Conservation (phyloP, 2,888 invertebrate genomes). For the Ypsolopha scabrella region DNA sequence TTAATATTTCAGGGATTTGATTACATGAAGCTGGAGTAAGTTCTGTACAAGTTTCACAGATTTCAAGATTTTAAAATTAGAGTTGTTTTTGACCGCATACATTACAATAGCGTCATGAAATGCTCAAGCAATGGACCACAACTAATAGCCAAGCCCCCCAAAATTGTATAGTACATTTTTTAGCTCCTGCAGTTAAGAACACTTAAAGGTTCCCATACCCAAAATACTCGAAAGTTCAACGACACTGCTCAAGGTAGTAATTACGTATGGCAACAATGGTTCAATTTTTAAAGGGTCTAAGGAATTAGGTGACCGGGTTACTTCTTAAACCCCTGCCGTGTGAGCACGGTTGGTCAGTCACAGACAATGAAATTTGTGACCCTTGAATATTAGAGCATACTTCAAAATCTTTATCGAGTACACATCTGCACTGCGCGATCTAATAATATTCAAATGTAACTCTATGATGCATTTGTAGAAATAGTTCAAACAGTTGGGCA, state of each 20-base stretch:
- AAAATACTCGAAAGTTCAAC: conserved; percentile 53
- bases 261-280: conserved; percentile 40
- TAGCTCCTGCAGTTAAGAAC: conserved; percentile 21
- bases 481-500: not conserved
- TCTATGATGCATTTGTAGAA: not conserved
- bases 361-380: conserved; percentile 50
- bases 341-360: conserved; percentile 61
- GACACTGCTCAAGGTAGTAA: conserved; percentile 55
- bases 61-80: conserved; percentile 25
- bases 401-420: conserved; percentile 24
- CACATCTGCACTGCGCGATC: conserved; percentile 7
- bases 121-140: too few relatives aligned
- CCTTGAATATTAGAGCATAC: conserved; percentile 33
- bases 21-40: not conserved
- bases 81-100: too few relatives aligned
- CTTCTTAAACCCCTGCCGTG: conserved; percentile 45
- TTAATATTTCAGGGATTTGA: not conserved
- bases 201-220: conserved; percentile 42
- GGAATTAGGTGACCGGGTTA: conserved; percentile 60
- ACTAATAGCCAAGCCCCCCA: too few relatives aligned
- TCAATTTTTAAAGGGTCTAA: conserved; percentile 33
- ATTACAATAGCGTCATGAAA: too few relatives aligned
- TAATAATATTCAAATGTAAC: not conserved
- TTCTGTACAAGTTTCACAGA: conserved; percentile 9
- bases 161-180: too few relatives aligned